Conservation (phyloP, 2,888 invertebrate species). For the Lithophane socia region DNA sequence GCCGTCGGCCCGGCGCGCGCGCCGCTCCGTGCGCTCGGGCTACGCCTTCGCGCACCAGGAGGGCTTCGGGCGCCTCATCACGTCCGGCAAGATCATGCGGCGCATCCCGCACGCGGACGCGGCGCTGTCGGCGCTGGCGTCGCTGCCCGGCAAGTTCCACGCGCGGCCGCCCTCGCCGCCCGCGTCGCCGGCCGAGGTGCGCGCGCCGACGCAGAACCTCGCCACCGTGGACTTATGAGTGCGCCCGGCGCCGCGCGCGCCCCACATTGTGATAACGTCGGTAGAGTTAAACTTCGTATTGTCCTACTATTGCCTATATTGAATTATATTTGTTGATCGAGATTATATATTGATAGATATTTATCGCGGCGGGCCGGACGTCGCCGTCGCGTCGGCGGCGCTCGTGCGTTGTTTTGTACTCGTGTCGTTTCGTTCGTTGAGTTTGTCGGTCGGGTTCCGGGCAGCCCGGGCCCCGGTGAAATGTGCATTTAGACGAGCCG, state of each 20-base stretch:
- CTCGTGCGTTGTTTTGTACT: slow-evolving; percentile 70
- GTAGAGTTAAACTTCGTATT: slow-evolving; percentile 83
- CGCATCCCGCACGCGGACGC: slow-evolving; percentile 95
- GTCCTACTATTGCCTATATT: slow-evolving; percentile 85
- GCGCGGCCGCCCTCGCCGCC: slow-evolving; percentile 94
- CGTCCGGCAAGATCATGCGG: slow-evolving; percentile 98
- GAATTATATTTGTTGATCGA: slow-evolving; percentile 88
- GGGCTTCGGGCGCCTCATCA: slow-evolving; percentile 93
- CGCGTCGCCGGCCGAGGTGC: slow-evolving; percentile 73
- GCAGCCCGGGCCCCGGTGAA: slow-evolving; percentile 66
- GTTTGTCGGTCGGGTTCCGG: slow-evolving; percentile 79
- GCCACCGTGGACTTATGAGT: slow-evolving; percentile 93
- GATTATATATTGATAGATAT: slow-evolving; percentile 87
- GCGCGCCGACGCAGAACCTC: slow-evolving; percentile 93
- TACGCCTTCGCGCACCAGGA: slow-evolving; percentile 99
- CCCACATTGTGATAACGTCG: slow-evolving; percentile 86
- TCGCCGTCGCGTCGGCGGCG: slow-evolving; percentile 80
- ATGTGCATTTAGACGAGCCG: slow-evolving; percentile 69
- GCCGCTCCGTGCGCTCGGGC: slow-evolving; percentile 98
- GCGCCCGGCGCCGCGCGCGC: slow-evolving; percentile 63
- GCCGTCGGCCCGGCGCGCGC: slow-evolving; percentile 96
- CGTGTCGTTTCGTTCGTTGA: slow-evolving; percentile 73
- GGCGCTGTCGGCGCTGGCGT: slow-evolving; percentile 91
- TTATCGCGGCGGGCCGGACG: slow-evolving; percentile 83
- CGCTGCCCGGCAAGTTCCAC: slow-evolving; percentile 91